These are phyloP conservation scores for Trissolcus basalis DNA, from an alignment of 1,140 invertebrate genomes.

Conservation along the genomic window DNA sequence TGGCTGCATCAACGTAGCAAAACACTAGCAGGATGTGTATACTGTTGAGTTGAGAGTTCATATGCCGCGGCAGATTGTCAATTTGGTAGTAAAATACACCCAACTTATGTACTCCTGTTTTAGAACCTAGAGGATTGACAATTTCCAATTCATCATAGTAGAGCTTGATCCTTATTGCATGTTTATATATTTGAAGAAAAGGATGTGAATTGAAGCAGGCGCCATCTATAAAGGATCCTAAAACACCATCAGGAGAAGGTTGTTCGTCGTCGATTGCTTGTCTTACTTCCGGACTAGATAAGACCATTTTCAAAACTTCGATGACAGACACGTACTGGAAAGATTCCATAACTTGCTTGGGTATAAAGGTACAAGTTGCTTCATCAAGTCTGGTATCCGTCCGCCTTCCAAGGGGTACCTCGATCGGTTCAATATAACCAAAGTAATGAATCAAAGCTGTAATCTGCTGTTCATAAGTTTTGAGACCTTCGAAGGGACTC, in stretches of 20 bases:
- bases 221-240: too few relatives aligned
- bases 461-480: slow-evolving; percentile 16
- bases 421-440: slow-evolving; percentile 16
- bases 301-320: slow-evolving; percentile 7
- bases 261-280: too few relatives aligned
- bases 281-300: slow-evolving; percentile 8
- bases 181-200: too few relatives aligned
- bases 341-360: neutral
- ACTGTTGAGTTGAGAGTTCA: slow-evolving; percentile 12
- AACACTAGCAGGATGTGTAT: slow-evolving; percentile 1
- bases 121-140: slow-evolving; percentile 14
- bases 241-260: too few relatives aligned
- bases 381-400: neutral
- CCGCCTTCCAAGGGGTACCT: neutral
- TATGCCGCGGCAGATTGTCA: slow-evolving; percentile 6
- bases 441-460: slow-evolving; percentile 8
- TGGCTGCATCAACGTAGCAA: neutral
- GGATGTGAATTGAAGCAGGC: too few relatives aligned
- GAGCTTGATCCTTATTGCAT: too few relatives aligned
- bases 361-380: neutral
- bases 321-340: slow-evolving; percentile 21
- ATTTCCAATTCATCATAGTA: too few relatives aligned
- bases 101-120: slow-evolving; percentile 20
- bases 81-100: slow-evolving; percentile 16
- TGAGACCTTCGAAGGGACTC: slow-evolving; percentile 12